Base-by-base conservation (phyloP, 53 echinoderm and acorn worm species). In the Paracentrotus lividus region DNA sequence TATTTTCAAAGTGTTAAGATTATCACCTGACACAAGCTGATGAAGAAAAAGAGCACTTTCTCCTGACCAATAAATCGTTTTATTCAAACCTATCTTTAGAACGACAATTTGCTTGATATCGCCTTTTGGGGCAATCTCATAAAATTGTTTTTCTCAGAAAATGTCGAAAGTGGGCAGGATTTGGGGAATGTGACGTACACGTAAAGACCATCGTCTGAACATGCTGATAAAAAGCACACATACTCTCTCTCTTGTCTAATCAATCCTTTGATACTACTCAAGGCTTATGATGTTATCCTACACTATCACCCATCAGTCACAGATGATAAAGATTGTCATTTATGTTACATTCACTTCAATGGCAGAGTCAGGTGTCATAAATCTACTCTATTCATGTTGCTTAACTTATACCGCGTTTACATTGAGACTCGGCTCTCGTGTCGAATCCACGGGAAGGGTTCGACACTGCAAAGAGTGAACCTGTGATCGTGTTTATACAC, bases 261-360 rank as follows among this genome's bases (percentile, higher is more conserved):
- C 2, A 40, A 40, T 42, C 76, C 76, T 18, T 40, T 76, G 76
- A 42, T 36, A 20, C 42, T 36, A 12, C 36, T 21, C 5, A 0
- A n/a, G 36, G 76, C 76, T 76, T 76, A 42, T 1, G 42, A 76
- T 3, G 42, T 40, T 76, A 76, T 76, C 76, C 76, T 76, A 2
- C 42, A 3, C 3, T 4, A 23, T 42, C 76, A 76, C 42, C 42
- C 21, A 76, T 34, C 76, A 76, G 21, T 76, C 76, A 36, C 40
- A 20, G 18, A 76, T 23, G 15, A 76, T 76, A 76, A 42, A 76
- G 42, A 40, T 76, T 42, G 76, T 36, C 76, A 76, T 76, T 68
- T 69, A 69, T 18, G 34, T 31, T n/a, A 4, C 36, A 36, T 69
- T 76, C 6, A 75, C 75, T 75, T 75, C 36, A 36, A 1, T n/a